Evolutionary conservation across 2,888 invertebrate species (phyloP).

Genomic region (Lymantria dispar): DNA sequence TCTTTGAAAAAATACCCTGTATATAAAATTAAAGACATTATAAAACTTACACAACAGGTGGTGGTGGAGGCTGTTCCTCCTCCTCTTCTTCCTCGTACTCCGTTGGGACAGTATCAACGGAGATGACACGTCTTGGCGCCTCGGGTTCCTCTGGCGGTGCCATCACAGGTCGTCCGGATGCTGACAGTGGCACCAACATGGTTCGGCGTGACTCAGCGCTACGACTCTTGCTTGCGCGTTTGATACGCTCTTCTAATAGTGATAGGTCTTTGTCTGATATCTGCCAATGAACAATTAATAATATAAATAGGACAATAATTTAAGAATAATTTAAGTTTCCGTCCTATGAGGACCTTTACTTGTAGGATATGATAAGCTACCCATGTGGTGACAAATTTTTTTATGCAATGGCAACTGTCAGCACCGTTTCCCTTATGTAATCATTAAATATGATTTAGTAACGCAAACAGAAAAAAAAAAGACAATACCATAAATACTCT

Average conservation of each 20-base stretch:
- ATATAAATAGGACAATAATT: too few species aligned
- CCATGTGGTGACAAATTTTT: too few species aligned
- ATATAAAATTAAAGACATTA: too few species aligned
- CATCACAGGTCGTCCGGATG: constrained; percentile 62
- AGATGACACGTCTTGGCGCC: constrained; percentile 46
- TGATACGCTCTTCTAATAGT: constrained; percentile 97
- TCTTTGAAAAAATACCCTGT: too few species aligned
- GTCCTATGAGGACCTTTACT: too few species aligned
- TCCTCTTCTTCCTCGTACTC: constrained; percentile 68
- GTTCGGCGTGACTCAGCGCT: constrained; percentile 76
- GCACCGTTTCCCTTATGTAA: too few species aligned
- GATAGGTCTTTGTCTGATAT: constrained; percentile 97
- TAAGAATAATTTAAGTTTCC: too few species aligned
- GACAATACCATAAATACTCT: too few species aligned
- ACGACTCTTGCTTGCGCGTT: constrained; percentile 89
- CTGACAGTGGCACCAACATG: constrained; percentile 70
- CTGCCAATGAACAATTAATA: constrained; percentile 73
- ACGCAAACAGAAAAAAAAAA: too few species aligned
- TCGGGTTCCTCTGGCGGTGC: constrained; percentile 47
- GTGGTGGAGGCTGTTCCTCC: constrained; percentile 37
- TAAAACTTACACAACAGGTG: not conserved
- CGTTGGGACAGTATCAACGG: constrained; percentile 45
- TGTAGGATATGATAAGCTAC: too few species aligned
- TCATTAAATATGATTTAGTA: too few species aligned
- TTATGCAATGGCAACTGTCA: too few species aligned